Evolutionary conservation across 2,888 invertebrate genomes (phyloP).

Genomic region (Drosophila buzzatii): DNA sequence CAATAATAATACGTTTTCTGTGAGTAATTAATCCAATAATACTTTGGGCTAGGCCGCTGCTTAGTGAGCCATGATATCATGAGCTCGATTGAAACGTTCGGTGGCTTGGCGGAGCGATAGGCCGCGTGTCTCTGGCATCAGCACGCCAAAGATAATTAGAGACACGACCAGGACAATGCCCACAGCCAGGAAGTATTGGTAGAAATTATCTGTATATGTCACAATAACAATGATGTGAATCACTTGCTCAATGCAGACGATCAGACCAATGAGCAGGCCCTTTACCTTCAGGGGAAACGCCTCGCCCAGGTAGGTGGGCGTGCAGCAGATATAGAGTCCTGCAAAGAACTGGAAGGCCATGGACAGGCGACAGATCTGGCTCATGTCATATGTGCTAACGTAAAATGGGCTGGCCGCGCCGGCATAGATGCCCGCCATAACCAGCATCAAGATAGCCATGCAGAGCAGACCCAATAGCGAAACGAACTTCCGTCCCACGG

Average conservation of each 20-base stretch:
- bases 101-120: conserved; percentile 62
- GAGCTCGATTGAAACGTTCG: conserved; percentile 47
- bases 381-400: conserved; percentile 39
- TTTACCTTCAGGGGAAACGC: conserved; percentile 77
- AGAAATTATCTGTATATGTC: conserved; percentile 20
- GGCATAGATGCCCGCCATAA: conserved; percentile 55
- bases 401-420: not conserved
- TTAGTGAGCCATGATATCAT: conserved; percentile 58
- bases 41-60: not conserved
- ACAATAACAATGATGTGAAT: conserved; percentile 67
- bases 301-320: conserved; percentile 75
- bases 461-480: conserved; percentile 59
- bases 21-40: not conserved
- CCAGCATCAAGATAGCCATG: conserved; percentile 68
- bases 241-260: conserved; percentile 71
- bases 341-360: conserved; percentile 75
- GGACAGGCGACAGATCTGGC: conserved; percentile 45
- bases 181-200: conserved; percentile 52
- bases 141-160: conserved; percentile 41
- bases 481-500: conserved; percentile 62
- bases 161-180: conserved; percentile 59
- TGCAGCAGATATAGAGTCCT: conserved; percentile 67
- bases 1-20: not conserved
- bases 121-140: conserved; percentile 66
- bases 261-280: conserved; percentile 62